Base-by-base conservation (phyloP, 2,113 vertebrate species). In the Gorilla gorilla region DNA sequence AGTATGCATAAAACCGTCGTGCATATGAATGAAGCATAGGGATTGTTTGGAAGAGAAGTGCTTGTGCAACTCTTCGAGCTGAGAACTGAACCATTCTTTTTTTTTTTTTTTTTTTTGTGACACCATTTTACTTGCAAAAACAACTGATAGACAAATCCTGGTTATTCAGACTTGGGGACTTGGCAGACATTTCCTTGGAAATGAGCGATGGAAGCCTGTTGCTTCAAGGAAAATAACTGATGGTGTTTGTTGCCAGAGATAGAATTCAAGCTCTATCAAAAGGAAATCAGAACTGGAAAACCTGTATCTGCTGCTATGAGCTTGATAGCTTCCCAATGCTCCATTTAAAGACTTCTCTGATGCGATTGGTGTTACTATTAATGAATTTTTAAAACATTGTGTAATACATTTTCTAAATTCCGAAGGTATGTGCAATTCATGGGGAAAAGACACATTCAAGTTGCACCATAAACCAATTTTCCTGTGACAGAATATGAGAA, bases 151-250 rank as follows among this genome's bases (percentile, higher is more conserved):
- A 76, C 18, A 93, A 43, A 50, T 38, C 48, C 2, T 20, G 12
- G 61, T 73, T 89, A 82, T 57, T 92, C 87, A 94, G 48, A 84
- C 5, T 1, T 40, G 12, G 66, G 35, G 50, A 32, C 38, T 11
- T 55, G 35, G 64, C 52, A 96, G 79, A 50, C 57, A 13, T 89
- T 92, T 93, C 86, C 59, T 87, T 89, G 79, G 88, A 96, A 96
- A 93, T 48, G 45, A 92, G 40, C 5, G 2, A 83, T 72, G 57
- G 22, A 94, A 73, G 25, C 27, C 61, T 89, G 3, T 68, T 66
- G 61, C n/a, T 85, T 93, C 75, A 70, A 93, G 87, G 64, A 93
- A 92, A 92, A 86, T 14, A 61, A 68, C 23, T n/a, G 90, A 81
- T 30, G 12, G 32, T 93, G 23, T 52, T 64, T 90, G 48, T 61